Base-by-base conservation (phyloP, 2,113 vertebrate genomes). In the Dipodomys ordii region DNA sequence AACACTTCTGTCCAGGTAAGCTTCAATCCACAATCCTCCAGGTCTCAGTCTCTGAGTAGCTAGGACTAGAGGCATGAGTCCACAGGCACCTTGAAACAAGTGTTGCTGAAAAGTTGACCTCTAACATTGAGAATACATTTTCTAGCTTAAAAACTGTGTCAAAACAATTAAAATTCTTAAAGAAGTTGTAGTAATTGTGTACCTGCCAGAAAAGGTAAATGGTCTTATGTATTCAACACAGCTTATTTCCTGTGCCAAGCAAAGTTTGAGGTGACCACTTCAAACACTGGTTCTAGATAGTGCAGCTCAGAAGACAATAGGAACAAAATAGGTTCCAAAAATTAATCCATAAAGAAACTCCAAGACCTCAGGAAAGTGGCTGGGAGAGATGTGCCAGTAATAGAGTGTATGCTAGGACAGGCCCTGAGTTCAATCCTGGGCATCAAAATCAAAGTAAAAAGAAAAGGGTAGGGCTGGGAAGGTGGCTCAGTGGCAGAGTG, bases 91-190 rank as follows among this genome's bases (percentile, higher is more conserved):
- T 53, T 9, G 8, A 53, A 53, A 53, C 8, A 13, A 53, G 12
- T 53, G 8, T 64, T 93, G 79, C n/a, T 91, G 2, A 22, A 90
- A 44, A 94, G 91, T 10, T 84, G 68, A 76, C 53, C 32, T 88
- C 80, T 74, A 83, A 68, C 91, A 90, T 67, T 13, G 39, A 60
- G 57, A 94, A 93, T 73, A 77, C 10, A 90, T 74, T 90, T 94
- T 90, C 74, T 93, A 92, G 83, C 44, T n/a, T 88, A 82, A 93
- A 83, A 95, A 90, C 78, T 91, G 12, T 73, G 69, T 90, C 81
- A 92, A 90, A 91, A 83, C 84, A 93, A 89, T 80, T 89, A 10
- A 90, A 94, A 95, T 93, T 83, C 44, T 95, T 74, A 84, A 73
- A 39, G 39, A 49, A 87, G 62, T 22, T 92, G 27, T 49, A 84